A percentile compares a stretch with the other conserved stretches of the same genome.
phyloP scores from a whole-genome alignment of 2,113 vertebrate species.

The Melanostigma gelatinosum region DNA sequence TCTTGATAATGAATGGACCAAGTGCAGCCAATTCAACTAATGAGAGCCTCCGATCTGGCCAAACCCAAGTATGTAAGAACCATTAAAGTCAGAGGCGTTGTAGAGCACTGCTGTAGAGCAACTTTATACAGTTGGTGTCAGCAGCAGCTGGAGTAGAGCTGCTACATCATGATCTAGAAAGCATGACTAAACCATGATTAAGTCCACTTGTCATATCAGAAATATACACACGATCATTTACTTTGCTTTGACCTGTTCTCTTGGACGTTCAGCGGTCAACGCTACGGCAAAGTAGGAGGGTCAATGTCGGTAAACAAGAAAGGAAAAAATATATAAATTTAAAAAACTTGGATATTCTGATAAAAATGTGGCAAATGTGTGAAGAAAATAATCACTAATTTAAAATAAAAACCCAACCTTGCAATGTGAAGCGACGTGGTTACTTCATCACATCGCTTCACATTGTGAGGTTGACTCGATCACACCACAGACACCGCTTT shows the following conservation, averaged over 20 bases:
- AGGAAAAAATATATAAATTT: no score
- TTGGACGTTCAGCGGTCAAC: background rate
- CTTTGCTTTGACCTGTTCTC: background rate
- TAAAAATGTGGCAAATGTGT: no score
- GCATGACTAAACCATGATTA: conserved; percentile 21
- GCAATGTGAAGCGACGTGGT: no score
- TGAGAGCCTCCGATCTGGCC: conserved; percentile 57
- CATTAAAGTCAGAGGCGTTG: conserved; percentile 44
- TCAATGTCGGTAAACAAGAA: no score
- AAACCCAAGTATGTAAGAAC: conserved; percentile 65
- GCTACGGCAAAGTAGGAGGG: no score
- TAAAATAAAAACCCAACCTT: no score
- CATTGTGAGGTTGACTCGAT: no score
- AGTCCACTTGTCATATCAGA: conserved; percentile 1
- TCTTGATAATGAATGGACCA: conserved; percentile 67
- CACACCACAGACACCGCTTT: no score
- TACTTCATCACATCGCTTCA: no score
- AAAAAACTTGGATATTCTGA: no score
- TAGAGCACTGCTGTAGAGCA: conserved; percentile 9
- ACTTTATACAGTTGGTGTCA: conserved; percentile 6
- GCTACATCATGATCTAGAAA: background rate
- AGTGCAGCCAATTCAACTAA: conserved; percentile 75
- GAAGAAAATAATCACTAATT: no score
- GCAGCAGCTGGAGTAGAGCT: background rate
- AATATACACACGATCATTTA: no score